These are phyloP conservation scores for Phenacoccus solenopsis DNA, from an alignment of 1,140 invertebrate genomes.

Conservation along the genomic window DNA sequence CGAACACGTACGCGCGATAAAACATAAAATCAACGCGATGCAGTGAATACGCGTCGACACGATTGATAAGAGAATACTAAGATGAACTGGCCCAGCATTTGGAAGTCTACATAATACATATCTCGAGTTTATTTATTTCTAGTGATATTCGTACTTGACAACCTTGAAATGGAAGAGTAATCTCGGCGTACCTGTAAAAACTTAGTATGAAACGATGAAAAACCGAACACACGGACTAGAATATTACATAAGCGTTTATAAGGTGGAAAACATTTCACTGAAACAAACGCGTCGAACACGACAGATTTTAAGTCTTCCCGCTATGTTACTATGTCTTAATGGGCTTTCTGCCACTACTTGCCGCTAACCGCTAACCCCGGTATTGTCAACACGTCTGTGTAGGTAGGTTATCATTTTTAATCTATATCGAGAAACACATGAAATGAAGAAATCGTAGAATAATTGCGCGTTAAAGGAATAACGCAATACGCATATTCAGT, in stretches of 20 bases:
- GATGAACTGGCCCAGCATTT: neutral
- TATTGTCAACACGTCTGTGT: too few relatives aligned
- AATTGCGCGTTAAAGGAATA: too few relatives aligned
- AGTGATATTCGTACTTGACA: neutral
- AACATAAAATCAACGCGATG: too few relatives aligned
- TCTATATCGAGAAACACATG: too few relatives aligned
- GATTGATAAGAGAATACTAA: neutral
- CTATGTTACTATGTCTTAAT: neutral
- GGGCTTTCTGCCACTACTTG: too few relatives aligned
- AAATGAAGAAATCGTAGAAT: too few relatives aligned
- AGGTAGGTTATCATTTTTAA: too few relatives aligned
- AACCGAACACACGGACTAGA: neutral
- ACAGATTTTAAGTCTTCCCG: neutral
- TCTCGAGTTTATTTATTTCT: neutral
- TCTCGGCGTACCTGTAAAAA: neutral
- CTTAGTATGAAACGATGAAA: neutral
- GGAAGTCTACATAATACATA: too few relatives aligned
- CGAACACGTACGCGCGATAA: too few relatives aligned
- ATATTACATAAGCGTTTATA: neutral
- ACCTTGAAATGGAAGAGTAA: neutral
- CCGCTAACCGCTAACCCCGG: too few relatives aligned
- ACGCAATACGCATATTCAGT: too few relatives aligned
- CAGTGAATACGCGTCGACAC: neutral
- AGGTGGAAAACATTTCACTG: neutral
- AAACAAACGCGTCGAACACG: neutral